These are phyloP conservation scores for Furcula furcula DNA, from an alignment of 2,888 invertebrate genomes.

Conservation along the genomic window DNA sequence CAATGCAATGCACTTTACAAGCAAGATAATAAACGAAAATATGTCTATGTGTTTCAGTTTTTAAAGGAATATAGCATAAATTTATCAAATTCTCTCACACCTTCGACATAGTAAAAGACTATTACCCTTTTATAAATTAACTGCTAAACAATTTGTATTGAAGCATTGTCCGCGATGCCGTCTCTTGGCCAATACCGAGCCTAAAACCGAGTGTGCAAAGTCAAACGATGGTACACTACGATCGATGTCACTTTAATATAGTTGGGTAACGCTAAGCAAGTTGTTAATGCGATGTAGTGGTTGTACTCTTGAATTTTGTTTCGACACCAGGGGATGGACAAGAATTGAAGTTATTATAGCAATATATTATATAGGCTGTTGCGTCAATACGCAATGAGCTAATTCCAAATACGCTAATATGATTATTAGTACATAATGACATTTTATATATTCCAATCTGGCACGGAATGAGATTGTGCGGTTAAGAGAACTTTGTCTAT, in stretches of 20 bases:
- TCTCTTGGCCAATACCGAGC: constrained; percentile 11
- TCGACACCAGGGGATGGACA: constrained; percentile 12
- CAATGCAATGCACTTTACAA: no score
- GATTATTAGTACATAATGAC: not conserved
- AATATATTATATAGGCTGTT: no score
- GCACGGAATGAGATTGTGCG: not conserved
- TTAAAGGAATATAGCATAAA: no score
- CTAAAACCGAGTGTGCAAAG: constrained; percentile 31
- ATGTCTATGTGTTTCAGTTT: no score
- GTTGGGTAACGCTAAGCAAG: constrained; percentile 24
- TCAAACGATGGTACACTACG: constrained; percentile 29
- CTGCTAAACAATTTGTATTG: no score
- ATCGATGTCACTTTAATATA: constrained; percentile 11
- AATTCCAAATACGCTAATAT: not conserved
- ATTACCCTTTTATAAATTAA: no score
- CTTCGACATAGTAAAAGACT: no score
- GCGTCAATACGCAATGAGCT: not conserved
- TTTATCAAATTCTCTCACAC: no score
- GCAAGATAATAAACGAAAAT: no score
- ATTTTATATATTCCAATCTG: not conserved
- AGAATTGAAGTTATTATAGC: not conserved
- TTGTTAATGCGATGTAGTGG: constrained; percentile 29
- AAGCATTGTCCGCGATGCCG: not conserved
- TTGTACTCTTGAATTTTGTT: constrained; percentile 21
- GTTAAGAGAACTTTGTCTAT: no score